Base-by-base conservation (phyloP, 1,140 invertebrate species). In the Hormaphis cornu region DNA sequence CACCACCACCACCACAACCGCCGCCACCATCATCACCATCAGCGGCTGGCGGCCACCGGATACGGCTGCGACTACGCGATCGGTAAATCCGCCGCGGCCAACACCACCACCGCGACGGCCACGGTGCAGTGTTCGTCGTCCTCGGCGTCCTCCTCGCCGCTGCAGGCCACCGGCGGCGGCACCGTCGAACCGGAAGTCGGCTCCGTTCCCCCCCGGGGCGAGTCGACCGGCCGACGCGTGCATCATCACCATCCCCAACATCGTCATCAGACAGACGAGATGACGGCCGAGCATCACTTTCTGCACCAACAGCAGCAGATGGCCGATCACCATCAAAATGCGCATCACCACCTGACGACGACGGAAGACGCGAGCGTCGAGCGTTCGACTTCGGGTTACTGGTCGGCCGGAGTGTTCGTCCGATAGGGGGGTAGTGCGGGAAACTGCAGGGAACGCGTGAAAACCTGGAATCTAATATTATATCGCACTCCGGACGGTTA, bases 381-480 rank as follows among this genome's bases (percentile, higher is more conserved):
- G 7, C n/a, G n/a, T n/a, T n/a, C n/a, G n/a, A n/a, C n/a, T n/a
- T n/a, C n/a, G n/a, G 40, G 44, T 35, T 69, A 52, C 35, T 61
- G 58, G 58, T 18, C 58, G 10, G 37, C 58, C 24, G 58, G 58
- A 14, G 58, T 61, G 2, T 61, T 61, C 40, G 58, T 61, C 24
- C 58, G 58, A 44, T 61, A 61, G n/a, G 35, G n/a, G n/a, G n/a
- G n/a, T n/a, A n/a, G n/a, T n/a, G n/a, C n/a, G n/a, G n/a, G n/a
- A n/a, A n/a, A n/a, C n/a, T n/a, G n/a, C n/a, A n/a, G n/a, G n/a
- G n/a, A n/a, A n/a, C n/a, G n/a, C n/a, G n/a, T n/a, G n/a, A n/a
- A n/a, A n/a, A n/a, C n/a, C n/a, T n/a, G n/a, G n/a, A n/a, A n/a
- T n/a, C n/a, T n/a, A n/a, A n/a, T n/a, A n/a, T n/a, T n/a, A n/a